phyloP scores from a whole-genome alignment of 1,140 invertebrate species.

The Plectrocnemia conspersa region DNA sequence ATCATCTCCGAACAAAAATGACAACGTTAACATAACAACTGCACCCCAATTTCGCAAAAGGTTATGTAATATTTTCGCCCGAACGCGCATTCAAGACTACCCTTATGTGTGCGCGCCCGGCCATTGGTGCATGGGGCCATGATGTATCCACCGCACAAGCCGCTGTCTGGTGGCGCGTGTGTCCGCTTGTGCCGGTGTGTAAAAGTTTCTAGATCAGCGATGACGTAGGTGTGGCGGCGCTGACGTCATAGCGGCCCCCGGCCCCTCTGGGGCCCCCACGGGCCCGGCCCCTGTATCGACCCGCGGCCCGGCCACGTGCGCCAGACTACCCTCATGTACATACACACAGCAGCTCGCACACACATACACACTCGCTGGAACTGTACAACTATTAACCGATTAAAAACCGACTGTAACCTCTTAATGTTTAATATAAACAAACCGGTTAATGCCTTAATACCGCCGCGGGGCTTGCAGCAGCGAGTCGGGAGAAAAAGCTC shows the following conservation, averaged over 20 bases:
- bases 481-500: too few relatives aligned
- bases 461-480: too few relatives aligned
- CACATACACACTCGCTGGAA: background rate
- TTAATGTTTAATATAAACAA: too few relatives aligned
- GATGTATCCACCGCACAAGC: background rate
- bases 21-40: too few relatives aligned
- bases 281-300: conserved; percentile 12
- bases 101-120: too few relatives aligned
- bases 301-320: conserved; percentile 30
- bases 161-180: background rate
- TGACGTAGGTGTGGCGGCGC: conserved; percentile 29
- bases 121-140: background rate
- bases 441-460: too few relatives aligned
- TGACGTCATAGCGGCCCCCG: conserved; percentile 28
- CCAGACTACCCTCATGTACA: conserved; percentile 5
- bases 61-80: too few relatives aligned
- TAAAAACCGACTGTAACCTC: too few relatives aligned
- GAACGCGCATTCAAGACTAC: too few relatives aligned
- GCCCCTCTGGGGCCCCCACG: conserved; percentile 8
- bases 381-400: too few relatives aligned
- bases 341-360: background rate
- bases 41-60: too few relatives aligned
- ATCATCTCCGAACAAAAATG: too few relatives aligned
- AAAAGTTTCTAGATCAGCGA: conserved; percentile 25
- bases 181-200: conserved; percentile 2